These are phyloP conservation scores for Drosophila cracens DNA, from an alignment of 2,888 invertebrate genomes.

Conservation along the genomic window DNA sequence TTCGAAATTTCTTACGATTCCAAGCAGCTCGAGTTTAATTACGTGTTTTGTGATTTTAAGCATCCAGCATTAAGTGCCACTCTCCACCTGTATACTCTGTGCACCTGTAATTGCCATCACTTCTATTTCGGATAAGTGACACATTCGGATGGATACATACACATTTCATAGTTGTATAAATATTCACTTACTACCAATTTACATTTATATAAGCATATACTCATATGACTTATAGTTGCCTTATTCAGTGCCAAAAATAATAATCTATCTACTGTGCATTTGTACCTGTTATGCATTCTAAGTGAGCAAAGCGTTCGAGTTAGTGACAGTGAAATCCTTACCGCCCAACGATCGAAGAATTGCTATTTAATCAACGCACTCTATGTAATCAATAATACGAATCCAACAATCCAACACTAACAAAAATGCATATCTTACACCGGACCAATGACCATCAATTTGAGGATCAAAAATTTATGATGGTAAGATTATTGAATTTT, in stretches of 20 bases:
- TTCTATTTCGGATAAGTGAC: conserved; percentile 41
- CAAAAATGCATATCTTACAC: conserved; percentile 84
- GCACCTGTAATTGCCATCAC: conserved; percentile 37
- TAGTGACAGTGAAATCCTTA: conserved; percentile 30
- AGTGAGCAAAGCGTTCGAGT: conserved; percentile 40
- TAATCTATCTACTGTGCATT: conserved; percentile 60
- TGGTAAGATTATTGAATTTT: conserved; percentile 77
- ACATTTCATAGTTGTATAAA: conserved; percentile 2
- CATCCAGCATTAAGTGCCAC: conserved; percentile 23
- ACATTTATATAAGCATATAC: conserved; percentile 30
- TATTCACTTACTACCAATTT: conserved; percentile 30
- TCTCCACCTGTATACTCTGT: conserved; percentile 11
- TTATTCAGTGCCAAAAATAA: conserved; percentile 74
- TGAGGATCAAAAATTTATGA: conserved; percentile 85
- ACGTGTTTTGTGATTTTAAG: conserved; percentile 29
- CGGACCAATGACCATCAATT: conserved; percentile 85
- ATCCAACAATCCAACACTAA: conserved; percentile 5
- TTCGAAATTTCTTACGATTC: conserved; percentile 48
- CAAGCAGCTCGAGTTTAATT: conserved; percentile 28
- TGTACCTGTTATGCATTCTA: conserved; percentile 65
- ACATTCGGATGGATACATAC: conserved; percentile 10
- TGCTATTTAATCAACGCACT: conserved; percentile 24
- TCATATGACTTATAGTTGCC: conserved; percentile 65
- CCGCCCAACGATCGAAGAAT: conserved; percentile 8
- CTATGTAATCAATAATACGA: conserved; percentile 43